Conservation (phyloP, 1,140 invertebrate species). For the Gyrodactylus bullatarudis region DNA sequence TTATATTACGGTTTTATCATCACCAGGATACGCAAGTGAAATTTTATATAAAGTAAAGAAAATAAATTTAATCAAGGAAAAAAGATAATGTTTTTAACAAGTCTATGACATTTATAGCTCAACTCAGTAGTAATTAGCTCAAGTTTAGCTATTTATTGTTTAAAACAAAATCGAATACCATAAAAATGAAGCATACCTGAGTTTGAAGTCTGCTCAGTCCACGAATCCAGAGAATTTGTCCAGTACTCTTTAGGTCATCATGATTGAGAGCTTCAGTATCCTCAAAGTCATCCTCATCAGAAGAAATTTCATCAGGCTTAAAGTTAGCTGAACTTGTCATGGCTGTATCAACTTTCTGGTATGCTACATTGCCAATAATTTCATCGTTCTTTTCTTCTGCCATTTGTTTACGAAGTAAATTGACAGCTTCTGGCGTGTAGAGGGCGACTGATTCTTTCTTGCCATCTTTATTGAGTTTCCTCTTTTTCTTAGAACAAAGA, state of each 20-base stretch:
- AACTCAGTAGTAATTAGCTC: no score
- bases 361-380: neutral
- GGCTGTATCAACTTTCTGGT: neutral
- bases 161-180: no score
- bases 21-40: no score
- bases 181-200: no score
- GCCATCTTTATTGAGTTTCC: neutral
- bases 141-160: no score
- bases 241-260: slow-evolving; percentile 1
- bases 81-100: no score
- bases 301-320: no score
- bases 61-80: no score
- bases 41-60: no score
- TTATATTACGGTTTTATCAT: no score
- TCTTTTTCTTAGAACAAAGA: neutral
- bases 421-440: neutral
- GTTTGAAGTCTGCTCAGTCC: slow-evolving; percentile 5
- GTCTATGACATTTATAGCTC: no score
- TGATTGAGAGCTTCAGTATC: neutral
- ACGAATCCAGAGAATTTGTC: slow-evolving; percentile 6
- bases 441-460: neutral
- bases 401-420: neutral
- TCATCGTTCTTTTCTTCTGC: neutral
- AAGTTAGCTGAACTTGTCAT: no score
- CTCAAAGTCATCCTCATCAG: neutral